Evolutionary conservation across 2,797 vertebrate species (phyloP).

Genomic region (Pyrocephalus nanus): DNA sequence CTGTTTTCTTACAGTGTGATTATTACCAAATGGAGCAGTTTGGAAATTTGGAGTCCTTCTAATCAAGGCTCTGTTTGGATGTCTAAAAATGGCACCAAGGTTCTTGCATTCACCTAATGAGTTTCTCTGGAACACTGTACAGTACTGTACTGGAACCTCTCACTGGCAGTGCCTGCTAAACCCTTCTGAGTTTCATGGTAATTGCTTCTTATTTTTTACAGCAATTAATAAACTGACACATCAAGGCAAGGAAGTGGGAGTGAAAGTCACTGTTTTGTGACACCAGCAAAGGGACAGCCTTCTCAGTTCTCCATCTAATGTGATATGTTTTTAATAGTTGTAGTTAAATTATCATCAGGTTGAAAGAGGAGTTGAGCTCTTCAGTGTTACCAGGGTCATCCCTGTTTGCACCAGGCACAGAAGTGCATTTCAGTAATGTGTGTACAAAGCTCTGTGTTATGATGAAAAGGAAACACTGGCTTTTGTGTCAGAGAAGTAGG

Average conservation of each 20-base stretch:
- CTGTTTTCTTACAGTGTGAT: not conserved
- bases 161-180: not conserved
- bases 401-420: not conserved
- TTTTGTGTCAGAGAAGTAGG: slow-evolving; percentile 12
- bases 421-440: not conserved
- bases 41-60: not conserved
- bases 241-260: not conserved
- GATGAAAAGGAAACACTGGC: not conserved
- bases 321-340: not conserved
- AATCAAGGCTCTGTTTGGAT: not conserved
- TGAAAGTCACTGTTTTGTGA: not conserved
- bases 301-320: not conserved
- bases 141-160: not conserved
- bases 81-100: not conserved
- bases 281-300: not conserved
- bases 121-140: not conserved
- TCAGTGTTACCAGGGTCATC: not conserved
- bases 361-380: not conserved
- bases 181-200: not conserved
- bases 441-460: not conserved
- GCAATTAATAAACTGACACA: not conserved
- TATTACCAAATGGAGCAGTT: not conserved
- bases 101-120: not conserved
- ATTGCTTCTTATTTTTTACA: not conserved
- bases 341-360: not conserved